Base-by-base conservation (phyloP, 2,113 vertebrate species). In the Butastur rufipennis region DNA sequence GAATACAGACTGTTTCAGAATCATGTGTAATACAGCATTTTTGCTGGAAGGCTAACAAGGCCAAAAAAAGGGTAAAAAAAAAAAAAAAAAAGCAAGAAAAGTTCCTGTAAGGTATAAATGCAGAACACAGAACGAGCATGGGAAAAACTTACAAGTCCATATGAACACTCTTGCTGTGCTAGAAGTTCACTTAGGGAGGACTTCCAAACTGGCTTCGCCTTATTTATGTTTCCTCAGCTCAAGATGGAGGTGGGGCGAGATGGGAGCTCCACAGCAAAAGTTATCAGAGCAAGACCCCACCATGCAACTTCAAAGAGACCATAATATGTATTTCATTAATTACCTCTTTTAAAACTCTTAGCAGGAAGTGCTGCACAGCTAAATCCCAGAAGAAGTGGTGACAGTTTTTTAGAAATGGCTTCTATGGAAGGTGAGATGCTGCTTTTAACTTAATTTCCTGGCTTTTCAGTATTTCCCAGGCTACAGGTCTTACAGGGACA, bases 281-380 rank as follows among this genome's bases (percentile, higher is more conserved):
- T 52, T 79, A 52, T 56, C 43, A 88, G 52, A 90, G 22, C 12
- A 7, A 82, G 74, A 81, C 36, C 13, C 7, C n/a, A 62, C 17
- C 17, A 21, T 31, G 17, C 10, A 88, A 29, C 63, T 92, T 93
- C 79, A 63, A 88, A 94, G 80, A 89, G 43, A 94, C 29, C 42
- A 71, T 45, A 83, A 66, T 84, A 94, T 67, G 16, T 70, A 67
- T 95, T 93, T 93, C 83, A 40, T 78, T 81, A 93, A 91, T 88
- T 96, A 42, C 8, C 11, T 80, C 36, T 81, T 81, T 45, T 52
- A 56, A 95, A 79, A 90, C 11, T 48, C 52, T 56, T 68, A 81
- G 40, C 50, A 71, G 75, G 17, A 79, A 92, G 12, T 34, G 26
- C 13, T 82, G 32, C 26, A 55, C n/a, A 81, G 45, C 6, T 75